Evolutionary conservation across 2,797 vertebrate genomes (phyloP).

Genomic region (Amazonetta brasiliensis): DNA sequence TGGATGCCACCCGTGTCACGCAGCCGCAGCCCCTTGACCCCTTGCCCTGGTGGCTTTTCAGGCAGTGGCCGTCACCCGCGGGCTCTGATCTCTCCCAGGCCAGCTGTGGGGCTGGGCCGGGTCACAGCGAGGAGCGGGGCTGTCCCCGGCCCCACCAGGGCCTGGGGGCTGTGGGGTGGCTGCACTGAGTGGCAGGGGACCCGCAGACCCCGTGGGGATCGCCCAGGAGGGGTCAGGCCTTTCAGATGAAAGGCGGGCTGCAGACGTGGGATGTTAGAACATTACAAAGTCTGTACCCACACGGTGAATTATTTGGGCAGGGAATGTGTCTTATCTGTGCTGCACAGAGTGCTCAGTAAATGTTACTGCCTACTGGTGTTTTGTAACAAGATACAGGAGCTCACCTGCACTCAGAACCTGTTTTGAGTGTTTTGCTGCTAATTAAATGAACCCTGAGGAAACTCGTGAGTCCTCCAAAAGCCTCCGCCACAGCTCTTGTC

Average conservation of each 20-base stretch:
- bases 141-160: fast-evolving
- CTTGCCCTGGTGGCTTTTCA: fast-evolving
- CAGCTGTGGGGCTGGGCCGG: fast-evolving
- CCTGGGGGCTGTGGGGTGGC: fast-evolving
- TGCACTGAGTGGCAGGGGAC: not conserved
- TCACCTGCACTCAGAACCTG: slow-evolving; percentile 35
- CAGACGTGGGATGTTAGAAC: not conserved
- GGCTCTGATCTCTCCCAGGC: not conserved
- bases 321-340: not conserved
- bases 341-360: not conserved
- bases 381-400: not conserved
- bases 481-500: not conserved
- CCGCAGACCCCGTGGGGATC: fast-evolving
- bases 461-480: not conserved
- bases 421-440: slow-evolving; percentile 6
- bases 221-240: not conserved
- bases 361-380: not conserved
- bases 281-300: not conserved
- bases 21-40: not conserved
- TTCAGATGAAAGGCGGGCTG: not conserved
- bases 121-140: not conserved
- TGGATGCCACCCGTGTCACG: not conserved
- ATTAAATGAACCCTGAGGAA: not conserved
- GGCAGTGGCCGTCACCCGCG: not conserved
- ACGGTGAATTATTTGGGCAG: not conserved